Evolutionary conservation across 2,113 vertebrate genomes (phyloP).

Genomic region (Zosterops pallidus): DNA sequence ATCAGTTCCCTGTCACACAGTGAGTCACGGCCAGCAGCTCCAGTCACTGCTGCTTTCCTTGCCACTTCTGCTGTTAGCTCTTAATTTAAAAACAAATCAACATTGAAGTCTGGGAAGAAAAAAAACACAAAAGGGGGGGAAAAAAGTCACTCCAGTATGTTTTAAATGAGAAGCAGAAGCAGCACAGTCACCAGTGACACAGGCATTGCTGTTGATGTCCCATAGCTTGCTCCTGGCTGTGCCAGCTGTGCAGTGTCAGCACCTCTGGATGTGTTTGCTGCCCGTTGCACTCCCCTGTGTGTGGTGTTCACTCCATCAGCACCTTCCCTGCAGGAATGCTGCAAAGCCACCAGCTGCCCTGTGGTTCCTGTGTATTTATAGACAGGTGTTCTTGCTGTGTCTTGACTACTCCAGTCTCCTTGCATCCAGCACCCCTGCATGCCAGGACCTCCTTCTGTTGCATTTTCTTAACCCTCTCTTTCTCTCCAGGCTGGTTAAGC

Average conservation of each 20-base stretch:
- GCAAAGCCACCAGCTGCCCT: neutral
- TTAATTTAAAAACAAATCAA: neutral
- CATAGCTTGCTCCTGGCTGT: neutral
- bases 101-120: neutral
- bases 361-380: conserved; percentile 9
- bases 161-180: neutral
- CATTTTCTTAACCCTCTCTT: neutral
- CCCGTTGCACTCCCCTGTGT: neutral
- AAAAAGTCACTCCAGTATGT: neutral
- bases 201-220: neutral
- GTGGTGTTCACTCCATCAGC: neutral
- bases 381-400: neutral
- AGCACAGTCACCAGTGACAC: neutral
- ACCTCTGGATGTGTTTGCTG: neutral
- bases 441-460: neutral
- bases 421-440: neutral
- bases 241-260: neutral
- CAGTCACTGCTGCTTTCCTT: neutral
- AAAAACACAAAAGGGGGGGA: too few relatives aligned
- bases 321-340: neutral
- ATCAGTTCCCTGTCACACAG: neutral
- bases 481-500: conserved; percentile 17
- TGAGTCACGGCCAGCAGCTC: neutral
- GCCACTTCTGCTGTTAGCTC: neutral
- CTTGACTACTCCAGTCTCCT: neutral